Base-by-base conservation (phyloP, 2,888 invertebrate genomes). In the Tridacna crocea region DNA sequence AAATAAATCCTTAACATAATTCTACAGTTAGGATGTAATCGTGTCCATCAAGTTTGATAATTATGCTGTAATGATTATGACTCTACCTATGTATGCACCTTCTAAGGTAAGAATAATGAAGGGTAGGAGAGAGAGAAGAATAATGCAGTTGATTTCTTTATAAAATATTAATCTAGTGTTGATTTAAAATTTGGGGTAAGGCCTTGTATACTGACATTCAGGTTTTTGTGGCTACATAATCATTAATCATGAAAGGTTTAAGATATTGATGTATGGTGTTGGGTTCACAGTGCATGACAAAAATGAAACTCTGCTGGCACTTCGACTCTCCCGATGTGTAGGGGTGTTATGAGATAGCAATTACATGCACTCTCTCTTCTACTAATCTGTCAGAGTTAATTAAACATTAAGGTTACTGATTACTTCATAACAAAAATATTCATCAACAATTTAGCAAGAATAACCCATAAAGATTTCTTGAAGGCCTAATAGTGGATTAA, bases 241-340 rank as follows among this genome's bases (percentile, higher is more conserved):
- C 90, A 90, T 91, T 91, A 89, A 91, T 90, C 90, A 91, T 89
- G 87, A 78, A 72, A 78, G 75, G 89, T 88, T 89, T 89, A 88
- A 90, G 91, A 91, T 92, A 92, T 92, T 92, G 92, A 92, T 92
- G 92, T 91, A 89, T 90, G 90, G 87, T 91, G 92, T 92, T 91
- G 91, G 88, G 88, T 90, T 90, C 90, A 90, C 90, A 87, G 91
- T 90, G 91, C 92, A 91, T 90, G 92, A 90, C 90, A 91, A 92
- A 92, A 91, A 91, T 91, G 91, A 91, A 91, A 91, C 90, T 88
- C 89, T 83, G 80, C 89, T 92, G 92, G 91, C 92, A 92, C 90
- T 91, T 92, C 81, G 91, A 87, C 80, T 87, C 83, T 81, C 80
- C 88, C 85, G 78, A 63, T n/a, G 77, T 75, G 58, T 75, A 85